phyloP scores from a whole-genome alignment of 2,888 invertebrate species.

The Homarus gammarus region DNA sequence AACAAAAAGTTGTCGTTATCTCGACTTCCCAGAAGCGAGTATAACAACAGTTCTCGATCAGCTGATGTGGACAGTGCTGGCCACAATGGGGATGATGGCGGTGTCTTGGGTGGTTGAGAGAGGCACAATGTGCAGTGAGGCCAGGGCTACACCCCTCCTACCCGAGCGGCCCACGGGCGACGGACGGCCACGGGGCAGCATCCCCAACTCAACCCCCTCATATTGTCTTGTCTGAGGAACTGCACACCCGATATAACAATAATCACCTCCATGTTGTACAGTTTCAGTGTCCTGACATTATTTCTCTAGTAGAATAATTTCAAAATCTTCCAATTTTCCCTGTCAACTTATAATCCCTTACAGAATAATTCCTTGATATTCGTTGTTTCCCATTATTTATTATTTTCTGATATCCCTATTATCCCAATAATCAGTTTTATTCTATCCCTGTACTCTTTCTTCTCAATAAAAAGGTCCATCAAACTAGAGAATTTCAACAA shows the following conservation, averaged over 20 bases:
- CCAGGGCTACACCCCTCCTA: constrained; percentile 36
- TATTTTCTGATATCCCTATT: background rate
- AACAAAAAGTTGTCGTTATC: too few relatives aligned
- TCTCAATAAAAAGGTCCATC: too few relatives aligned
- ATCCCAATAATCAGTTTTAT: too few relatives aligned
- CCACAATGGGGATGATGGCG: background rate
- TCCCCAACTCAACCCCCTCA: background rate
- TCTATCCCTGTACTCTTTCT: too few relatives aligned
- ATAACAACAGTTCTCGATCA: background rate
- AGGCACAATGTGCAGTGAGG: constrained; percentile 40
- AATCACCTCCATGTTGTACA: too few relatives aligned
- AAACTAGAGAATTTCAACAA: too few relatives aligned
- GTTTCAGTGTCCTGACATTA: background rate
- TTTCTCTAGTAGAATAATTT: background rate
- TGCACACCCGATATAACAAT: too few relatives aligned
- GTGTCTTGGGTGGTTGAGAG: constrained; percentile 9
- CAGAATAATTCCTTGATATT: background rate
- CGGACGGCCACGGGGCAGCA: constrained; percentile 56
- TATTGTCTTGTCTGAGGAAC: background rate
- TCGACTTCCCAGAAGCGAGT: background rate
- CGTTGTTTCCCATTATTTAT: background rate
- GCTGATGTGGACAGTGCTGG: background rate
- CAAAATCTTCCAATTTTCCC: background rate
- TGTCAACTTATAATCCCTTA: background rate
- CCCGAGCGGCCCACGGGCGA: constrained; percentile 44